Evolutionary conservation across 2,888 invertebrate species (phyloP), one percentile per base, ranked within the genome.

Genomic region (Stenotaenia linearis): DNA sequence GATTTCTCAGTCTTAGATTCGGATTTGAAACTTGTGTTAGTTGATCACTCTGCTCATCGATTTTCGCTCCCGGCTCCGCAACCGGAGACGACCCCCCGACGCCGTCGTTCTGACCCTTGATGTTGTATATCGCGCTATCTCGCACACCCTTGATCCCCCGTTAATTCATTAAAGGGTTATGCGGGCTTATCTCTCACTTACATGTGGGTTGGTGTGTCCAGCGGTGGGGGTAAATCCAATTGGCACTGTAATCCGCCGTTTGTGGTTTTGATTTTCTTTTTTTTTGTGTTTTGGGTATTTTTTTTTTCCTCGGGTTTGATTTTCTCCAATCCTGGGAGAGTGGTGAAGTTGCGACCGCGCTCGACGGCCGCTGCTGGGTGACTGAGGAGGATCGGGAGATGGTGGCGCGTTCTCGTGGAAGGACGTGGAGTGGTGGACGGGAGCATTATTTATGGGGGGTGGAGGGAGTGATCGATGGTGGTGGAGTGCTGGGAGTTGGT

Each of bases 211-310:
- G 25, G 25, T 28, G 25, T 69, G 12, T 69, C 69, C 25, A 15
- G 50, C 50, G 18, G 18, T 21, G n/a, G n/a, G 10, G 69, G 15
- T 25, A 69, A 69, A 69, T 69, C 69, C 69, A 69, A 69, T 69
- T 69, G 69, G 69, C 69, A 69, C 69, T 28, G 69, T 69, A 69
- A 69, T 69, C 69, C 69, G 25, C 69, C 69, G 69, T 25, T 21
- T 23, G 23, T 61, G 10, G 4, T 3, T 3, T 15, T 1, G n/a
- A n/a, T 45, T 45, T 45, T n/a, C 6, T n/a, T 45, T n/a, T n/a
- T 45, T 6, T 18, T n/a, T 21, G 7, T 21, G 3, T 32, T 4
- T 32, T 32, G 32, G 32, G 5, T 32, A 32, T 50, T 18, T n/a
- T n/a, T 50, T n/a, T 45, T n/a, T n/a, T n/a, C n/a, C n/a, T n/a